Conservation (phyloP, 2,888 invertebrate genomes). For the Drosophila falleni region DNA sequence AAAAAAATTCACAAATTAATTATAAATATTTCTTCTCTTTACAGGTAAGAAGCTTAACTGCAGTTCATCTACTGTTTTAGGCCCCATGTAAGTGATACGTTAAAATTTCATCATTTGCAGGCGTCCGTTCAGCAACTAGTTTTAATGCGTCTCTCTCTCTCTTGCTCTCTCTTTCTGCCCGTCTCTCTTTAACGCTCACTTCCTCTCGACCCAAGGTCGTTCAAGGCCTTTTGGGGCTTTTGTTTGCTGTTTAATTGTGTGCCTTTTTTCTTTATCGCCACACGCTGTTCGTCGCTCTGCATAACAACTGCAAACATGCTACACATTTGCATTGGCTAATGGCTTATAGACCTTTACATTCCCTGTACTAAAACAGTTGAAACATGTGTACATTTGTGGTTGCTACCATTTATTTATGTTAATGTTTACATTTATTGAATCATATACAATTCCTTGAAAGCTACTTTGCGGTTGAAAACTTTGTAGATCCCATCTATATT, state of each 20-base stretch:
- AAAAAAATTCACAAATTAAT: conserved; percentile 8
- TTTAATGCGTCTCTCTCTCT: conserved; percentile 23
- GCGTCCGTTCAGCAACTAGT: conserved; percentile 42
- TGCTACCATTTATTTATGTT: background rate
- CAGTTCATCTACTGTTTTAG: conserved; percentile 2
- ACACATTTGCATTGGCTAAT: conserved; percentile 23
- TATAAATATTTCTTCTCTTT: conserved; percentile 14
- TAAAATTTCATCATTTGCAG: conserved; percentile 38
- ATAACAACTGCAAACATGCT: conserved; percentile 44
- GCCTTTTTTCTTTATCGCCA: conserved; percentile 40
- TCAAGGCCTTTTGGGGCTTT: conserved; percentile 55
- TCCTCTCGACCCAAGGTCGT: conserved; percentile 58
- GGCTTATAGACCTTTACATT: conserved; percentile 12
- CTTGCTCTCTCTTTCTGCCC: background rate
- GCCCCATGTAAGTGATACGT: conserved; percentile 39
- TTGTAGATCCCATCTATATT: background rate
- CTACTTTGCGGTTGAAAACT: background rate
- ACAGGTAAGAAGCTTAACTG: conserved; percentile 54
- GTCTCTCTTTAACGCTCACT: conserved; percentile 23
- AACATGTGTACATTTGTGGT: background rate
- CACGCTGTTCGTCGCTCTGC: conserved; percentile 28
- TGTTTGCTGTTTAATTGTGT: conserved; percentile 44
- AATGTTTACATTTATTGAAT: background rate
- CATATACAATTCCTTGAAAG: background rate
- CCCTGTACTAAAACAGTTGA: background rate